Evolutionary conservation across 1,140 invertebrate genomes (phyloP), one percentile per base, ranked within the genome.

Genomic region (Lerema accius): DNA sequence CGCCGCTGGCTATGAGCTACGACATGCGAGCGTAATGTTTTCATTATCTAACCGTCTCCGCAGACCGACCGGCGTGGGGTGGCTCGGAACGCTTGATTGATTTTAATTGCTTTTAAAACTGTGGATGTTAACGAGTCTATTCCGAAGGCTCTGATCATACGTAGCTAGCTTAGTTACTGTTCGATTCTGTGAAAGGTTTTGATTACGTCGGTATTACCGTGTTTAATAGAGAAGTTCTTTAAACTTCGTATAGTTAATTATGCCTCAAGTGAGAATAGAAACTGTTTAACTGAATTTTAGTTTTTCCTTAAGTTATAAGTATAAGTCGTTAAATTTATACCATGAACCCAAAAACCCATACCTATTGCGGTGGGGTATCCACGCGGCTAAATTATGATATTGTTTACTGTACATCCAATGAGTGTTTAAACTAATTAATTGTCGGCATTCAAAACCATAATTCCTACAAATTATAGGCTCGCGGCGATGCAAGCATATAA

Each of bases 21-120:
- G 65, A 68, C 60, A 66, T 35, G 63, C 13, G 55, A 53, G 48
- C 55, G 26, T 69, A 73, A 76, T 71, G 70, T 73, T 69, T 78
- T 76, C 69, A 82, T 78, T 73, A 78, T 75, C 63, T 71, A 62
- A 68, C 64, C 69, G 43, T 78, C 66, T 32, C 43, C 43, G 56
- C 56, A 59, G 56, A 59, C 56, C 19, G 48, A 45, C 37, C 58
- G 58, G 48, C 59, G 71, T 67, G 70, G 73, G 76, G 64, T 70
- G 70, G 72, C 73, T 67, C 69, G 61, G 65, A 28, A 60, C 65
- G 73, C 61, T 58, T 76, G 68, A 81, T 80, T 76, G 78, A 78
- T 74, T 76, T 78, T 82, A 80, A 83, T 83, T 83, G 78, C 59
- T 68, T 78, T 81, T 76, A 72, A 75, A 73, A 62, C 58, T 40